Percentiles rank a stretch among this genome's conserved stretches.
phyloP scores from a whole-genome alignment of 2,113 vertebrate genomes.

The Dasyurus viverrinus region DNA sequence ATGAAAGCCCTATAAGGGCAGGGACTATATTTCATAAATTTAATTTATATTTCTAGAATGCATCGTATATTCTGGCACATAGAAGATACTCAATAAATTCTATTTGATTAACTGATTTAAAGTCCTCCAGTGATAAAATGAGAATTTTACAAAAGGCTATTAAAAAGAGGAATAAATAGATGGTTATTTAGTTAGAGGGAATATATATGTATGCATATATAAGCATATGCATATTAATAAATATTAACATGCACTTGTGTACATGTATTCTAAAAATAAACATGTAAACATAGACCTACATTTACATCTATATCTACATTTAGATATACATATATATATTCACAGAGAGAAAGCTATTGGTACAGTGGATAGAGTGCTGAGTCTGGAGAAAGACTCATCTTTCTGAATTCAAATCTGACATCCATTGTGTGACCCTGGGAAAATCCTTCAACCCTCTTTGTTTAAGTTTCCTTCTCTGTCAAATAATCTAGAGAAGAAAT shows the following conservation, averaged over 20 bases:
- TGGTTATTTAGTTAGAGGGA: no score
- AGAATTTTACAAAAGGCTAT: not conserved
- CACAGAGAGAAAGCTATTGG: not conserved
- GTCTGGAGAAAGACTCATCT: not conserved
- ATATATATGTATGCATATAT: no score
- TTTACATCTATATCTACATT: not conserved
- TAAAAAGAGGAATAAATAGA: not conserved
- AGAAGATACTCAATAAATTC: not conserved
- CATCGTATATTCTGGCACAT: not conserved
- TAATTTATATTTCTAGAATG: not conserved
- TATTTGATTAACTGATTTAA: not conserved
- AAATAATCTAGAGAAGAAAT: not conserved
- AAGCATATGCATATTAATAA: not conserved
- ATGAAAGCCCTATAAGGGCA: not conserved
- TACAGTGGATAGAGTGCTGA: not conserved
- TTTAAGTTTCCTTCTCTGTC: not conserved
- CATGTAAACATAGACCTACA: not conserved
- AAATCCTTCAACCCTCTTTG: not conserved
- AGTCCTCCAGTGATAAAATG: not conserved
- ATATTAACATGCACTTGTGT: not conserved
- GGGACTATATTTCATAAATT: not conserved
- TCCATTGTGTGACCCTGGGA: not conserved
- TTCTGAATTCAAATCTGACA: not conserved
- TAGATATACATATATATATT: not conserved
- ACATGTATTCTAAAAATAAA: not conserved